Conservation (phyloP, 2,888 invertebrate species). For the Pyrrhosoma nymphula region DNA sequence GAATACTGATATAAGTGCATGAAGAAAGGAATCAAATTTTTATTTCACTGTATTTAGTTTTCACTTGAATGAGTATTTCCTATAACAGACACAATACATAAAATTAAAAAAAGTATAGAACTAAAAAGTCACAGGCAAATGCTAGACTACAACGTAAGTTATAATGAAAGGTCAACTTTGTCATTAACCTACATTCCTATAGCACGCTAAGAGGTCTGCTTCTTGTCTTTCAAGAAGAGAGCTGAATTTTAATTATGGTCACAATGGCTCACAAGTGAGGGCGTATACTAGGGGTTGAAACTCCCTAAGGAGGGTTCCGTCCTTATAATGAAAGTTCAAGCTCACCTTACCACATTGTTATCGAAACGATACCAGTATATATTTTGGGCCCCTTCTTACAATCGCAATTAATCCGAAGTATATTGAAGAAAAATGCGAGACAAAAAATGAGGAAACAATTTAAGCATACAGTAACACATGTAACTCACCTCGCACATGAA, state of each 20-base stretch:
- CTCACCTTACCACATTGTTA: neutral
- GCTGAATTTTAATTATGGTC: constrained; percentile 4
- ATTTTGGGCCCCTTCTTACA: neutral
- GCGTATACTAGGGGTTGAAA: neutral
- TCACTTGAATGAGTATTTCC: no score
- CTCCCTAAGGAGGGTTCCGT: neutral
- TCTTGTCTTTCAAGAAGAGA: neutral
- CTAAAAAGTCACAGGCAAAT: no score
- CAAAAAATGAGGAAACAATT: neutral
- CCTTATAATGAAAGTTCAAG: neutral
- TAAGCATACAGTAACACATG: neutral
- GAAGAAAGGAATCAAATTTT: no score
- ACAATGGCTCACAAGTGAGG: neutral
- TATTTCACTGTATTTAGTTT: no score
- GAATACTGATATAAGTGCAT: no score
- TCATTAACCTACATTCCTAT: constrained; percentile 4
- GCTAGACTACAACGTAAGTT: neutral
- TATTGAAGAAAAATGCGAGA: neutral
- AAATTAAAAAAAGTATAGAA: no score
- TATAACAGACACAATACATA: no score
- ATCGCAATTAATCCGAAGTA: neutral
- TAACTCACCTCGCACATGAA: no score
- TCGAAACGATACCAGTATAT: neutral
- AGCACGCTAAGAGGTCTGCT: neutral
- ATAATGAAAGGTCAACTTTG: neutral